Percentiles rank a stretch among this genome's conserved stretches.
Conservation (phyloP, 2,113 vertebrate species). For the Aptenodytes forsteri region DNA sequence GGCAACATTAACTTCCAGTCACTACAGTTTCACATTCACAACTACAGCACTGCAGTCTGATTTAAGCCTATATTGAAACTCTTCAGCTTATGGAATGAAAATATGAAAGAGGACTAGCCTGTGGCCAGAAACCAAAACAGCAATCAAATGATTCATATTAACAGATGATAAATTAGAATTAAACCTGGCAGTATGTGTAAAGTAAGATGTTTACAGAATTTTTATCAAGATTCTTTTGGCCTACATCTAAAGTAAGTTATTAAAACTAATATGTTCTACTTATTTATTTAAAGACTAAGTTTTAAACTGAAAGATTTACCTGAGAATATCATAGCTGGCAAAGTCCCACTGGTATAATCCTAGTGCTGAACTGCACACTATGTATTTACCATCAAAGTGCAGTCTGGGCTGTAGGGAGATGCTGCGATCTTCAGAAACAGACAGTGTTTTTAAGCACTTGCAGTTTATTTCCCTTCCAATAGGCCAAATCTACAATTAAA, state of each 20-base stretch:
- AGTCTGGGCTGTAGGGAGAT: conserved; percentile 94
- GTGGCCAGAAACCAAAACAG: neutral
- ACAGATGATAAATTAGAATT: neutral
- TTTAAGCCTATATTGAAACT: neutral
- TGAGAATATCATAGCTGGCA: conserved; percentile 94
- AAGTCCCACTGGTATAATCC: conserved; percentile 99
- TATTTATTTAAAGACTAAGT: neutral
- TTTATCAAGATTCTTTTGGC: neutral
- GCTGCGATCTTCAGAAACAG: conserved; percentile 94
- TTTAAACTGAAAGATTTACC: conserved; percentile 75
- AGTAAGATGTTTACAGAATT: neutral
- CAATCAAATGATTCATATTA: neutral
- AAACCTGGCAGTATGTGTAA: neutral
- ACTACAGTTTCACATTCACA: neutral
- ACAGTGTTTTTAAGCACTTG: conserved; percentile 93
- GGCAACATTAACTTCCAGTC: neutral
- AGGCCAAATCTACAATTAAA: conserved; percentile 89
- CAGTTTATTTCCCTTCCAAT: conserved; percentile 98
- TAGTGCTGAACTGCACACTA: conserved; percentile 95
- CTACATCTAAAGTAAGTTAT: neutral
- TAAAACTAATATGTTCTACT: neutral
- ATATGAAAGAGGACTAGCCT: neutral
- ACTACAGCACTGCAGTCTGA: neutral
- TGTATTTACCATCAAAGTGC: conserved; percentile 95
- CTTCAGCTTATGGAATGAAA: neutral